A percentile compares a stretch with the other conserved stretches of the same genome.
phyloP scores from a whole-genome alignment of 2,113 vertebrate species.

The Crotalus viridis region DNA sequence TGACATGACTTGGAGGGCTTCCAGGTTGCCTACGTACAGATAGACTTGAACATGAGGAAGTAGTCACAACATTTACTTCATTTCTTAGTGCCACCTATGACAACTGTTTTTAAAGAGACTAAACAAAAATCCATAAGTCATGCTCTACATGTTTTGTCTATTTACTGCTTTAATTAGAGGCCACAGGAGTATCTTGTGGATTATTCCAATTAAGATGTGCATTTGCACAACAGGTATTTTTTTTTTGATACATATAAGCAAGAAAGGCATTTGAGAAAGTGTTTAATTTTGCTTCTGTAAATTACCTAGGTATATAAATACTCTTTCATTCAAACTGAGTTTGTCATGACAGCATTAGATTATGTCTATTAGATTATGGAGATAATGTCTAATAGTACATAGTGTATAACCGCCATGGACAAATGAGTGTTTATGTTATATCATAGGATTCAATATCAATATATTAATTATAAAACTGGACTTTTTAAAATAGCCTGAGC shows the following conservation, averaged over 20 bases:
- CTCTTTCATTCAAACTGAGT: conserved; percentile 10
- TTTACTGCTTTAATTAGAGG: conserved; percentile 40
- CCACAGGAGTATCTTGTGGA: conserved; percentile 26
- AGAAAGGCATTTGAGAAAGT: background rate
- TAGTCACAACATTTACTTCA: background rate
- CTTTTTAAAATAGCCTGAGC: background rate
- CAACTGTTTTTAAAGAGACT: background rate
- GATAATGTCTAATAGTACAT: background rate
- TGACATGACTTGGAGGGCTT: background rate
- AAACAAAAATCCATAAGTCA: background rate
- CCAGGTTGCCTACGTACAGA: background rate
- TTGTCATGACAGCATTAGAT: conserved; percentile 12
- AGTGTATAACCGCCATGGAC: background rate
- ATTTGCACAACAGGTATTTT: conserved; percentile 24
- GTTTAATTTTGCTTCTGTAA: conserved; percentile 20
- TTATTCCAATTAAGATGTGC: conserved; percentile 40
- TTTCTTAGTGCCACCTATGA: background rate
- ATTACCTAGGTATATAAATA: conserved; percentile 6
- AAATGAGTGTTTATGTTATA: background rate
- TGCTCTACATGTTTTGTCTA: background rate
- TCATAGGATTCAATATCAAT: background rate
- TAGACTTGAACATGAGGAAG: background rate
- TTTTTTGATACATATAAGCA: conserved; percentile 23
- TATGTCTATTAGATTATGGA: background rate
- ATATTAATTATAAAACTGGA: background rate